phyloP scores from a whole-genome alignment of 2,113 vertebrate species.

The Syngnathus floridae region DNA sequence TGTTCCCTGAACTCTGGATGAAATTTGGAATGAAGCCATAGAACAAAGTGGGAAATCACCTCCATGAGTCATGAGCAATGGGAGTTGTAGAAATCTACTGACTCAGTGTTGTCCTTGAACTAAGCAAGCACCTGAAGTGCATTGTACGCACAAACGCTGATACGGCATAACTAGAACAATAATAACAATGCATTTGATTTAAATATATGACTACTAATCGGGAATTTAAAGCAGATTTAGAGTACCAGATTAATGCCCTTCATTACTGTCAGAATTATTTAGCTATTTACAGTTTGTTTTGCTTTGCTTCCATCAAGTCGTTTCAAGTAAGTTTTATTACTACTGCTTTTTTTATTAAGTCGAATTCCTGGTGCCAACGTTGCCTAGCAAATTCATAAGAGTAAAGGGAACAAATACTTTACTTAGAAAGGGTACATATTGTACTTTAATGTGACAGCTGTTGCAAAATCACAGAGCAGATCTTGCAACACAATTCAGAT shows the following conservation, averaged over 20 bases:
- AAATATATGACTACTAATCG: no score
- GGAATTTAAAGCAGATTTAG: not conserved
- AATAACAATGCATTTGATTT: no score
- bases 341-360: no score
- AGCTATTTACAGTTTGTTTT: not conserved
- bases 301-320: not conserved
- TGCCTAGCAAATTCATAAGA: not conserved
- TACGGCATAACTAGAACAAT: slow-evolving; percentile 8
- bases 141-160: slow-evolving; percentile 16
- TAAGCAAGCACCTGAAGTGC: slow-evolving; percentile 8
- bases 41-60: slow-evolving; percentile 31
- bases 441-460: not conserved
- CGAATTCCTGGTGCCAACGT: no score
- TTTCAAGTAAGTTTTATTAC: not conserved
- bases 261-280: not conserved
- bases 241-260: not conserved
- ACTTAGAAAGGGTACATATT: slow-evolving; percentile 13
- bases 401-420: not conserved
- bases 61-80: slow-evolving; percentile 28
- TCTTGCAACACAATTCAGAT: slow-evolving; percentile 23
- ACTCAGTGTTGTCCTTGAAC: slow-evolving; percentile 38
- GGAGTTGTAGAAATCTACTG: slow-evolving; percentile 21
- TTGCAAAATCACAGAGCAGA: slow-evolving; percentile 16
- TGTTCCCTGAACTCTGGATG: not conserved
- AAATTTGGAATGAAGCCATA: slow-evolving; percentile 24